Evolutionary conservation across 2,888 invertebrate genomes (phyloP), one percentile per base, ranked within the genome.

Genomic region (Tetragonisca angustula): DNA sequence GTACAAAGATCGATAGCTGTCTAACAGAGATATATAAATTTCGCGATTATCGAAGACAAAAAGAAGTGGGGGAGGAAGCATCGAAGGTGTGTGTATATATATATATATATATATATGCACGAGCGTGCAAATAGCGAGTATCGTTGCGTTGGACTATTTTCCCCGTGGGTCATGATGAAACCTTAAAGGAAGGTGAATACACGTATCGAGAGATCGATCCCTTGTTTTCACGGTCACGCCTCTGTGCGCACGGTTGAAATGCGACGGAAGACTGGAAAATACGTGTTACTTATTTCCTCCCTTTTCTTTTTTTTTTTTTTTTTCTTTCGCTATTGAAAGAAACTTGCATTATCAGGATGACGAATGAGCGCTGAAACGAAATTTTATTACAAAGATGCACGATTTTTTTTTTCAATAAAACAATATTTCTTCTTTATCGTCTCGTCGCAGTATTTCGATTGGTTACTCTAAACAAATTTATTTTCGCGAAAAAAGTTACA

Each of bases 141-240:
- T 43, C 19, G 32, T 50, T n/a, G 76, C 77, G 67, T 72, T 64
- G 52, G 61, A 54, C 71, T 62, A 69, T 79, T 79, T 74, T 74
- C 49, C 52, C 24, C 43, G 70, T 76, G 62, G 71, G 59, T 78
- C 59, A 61, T 50, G 68, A 81, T 75, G 85, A 81, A 85, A 85
- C 77, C 85, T 84, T 84, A 77, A 84, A 84, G 76, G 84, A 81
- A 81, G 81, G 77, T 81, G 81, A 84, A 72, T 68, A 72, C 72
- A 67, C 67, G 64, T 80, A 80, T 80, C 61, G 76, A 32, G 15
- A 73, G 85, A 85, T 85, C 85, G 85, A 85, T 84, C 73, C 72
- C 73, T 61, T 50, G 72, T 85, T 85, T 85, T 85, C 85, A 85
- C 75, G 85, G 85, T 85, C 84, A 78, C 81, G 84, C 84, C 72